These are phyloP conservation scores for Parnassius glacialis DNA, from an alignment of 2,888 invertebrate species.

Conservation along the genomic window DNA sequence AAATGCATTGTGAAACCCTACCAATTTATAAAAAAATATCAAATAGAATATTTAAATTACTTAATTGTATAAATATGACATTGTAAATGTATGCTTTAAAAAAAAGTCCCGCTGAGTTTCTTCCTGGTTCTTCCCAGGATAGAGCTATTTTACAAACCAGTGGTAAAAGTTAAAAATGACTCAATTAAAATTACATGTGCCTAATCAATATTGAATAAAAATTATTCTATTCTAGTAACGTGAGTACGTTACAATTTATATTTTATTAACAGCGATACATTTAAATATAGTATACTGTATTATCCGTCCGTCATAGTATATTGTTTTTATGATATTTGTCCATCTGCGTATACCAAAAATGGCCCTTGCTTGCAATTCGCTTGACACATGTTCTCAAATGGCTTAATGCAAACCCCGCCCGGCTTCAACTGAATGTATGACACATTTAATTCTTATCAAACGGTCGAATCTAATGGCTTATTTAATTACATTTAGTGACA, in stretches of 20 bases:
- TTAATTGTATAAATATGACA: background rate
- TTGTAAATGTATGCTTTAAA: no score
- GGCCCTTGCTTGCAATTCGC: conserved; percentile 39
- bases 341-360: conserved; percentile 47
- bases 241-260: no score
- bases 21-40: background rate
- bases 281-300: no score
- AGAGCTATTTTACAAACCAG: no score
- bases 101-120: no score
- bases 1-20: conserved; percentile 5
- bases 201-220: no score
- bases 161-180: no score
- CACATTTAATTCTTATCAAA: conserved; percentile 43
- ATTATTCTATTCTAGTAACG: no score
- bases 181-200: no score
- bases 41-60: background rate
- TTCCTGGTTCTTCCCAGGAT: no score
- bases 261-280: no score
- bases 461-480: conserved; percentile 27
- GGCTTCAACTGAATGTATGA: conserved; percentile 42
- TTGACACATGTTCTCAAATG: conserved; percentile 64
- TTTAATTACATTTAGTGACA: conserved; percentile 24
- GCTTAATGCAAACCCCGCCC: conserved; percentile 50
- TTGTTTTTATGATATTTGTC: conserved; percentile 34
- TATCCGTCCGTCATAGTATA: conserved; percentile 9